Percentiles rank a stretch among this genome's conserved stretches.
Conservation (phyloP, 1,140 invertebrate genomes). For the Contarinia nasturtii region DNA sequence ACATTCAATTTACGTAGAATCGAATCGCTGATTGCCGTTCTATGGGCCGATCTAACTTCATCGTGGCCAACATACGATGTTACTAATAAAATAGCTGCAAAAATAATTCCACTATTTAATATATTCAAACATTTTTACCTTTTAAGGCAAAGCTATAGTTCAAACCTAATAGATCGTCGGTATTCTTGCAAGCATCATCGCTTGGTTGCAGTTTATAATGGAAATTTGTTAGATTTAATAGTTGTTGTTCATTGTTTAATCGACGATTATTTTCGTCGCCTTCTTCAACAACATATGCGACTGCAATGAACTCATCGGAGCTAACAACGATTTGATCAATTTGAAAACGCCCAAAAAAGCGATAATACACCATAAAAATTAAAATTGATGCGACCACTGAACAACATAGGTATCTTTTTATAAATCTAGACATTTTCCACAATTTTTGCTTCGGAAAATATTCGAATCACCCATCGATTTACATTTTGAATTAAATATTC, state of each 20-base stretch:
- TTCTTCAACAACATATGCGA: neutral
- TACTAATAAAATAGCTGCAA: conserved; percentile 37
- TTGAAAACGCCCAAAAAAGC: too few species aligned
- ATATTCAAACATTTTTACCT: too few species aligned
- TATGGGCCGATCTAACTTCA: conserved; percentile 43
- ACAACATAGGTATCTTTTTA: too few species aligned
- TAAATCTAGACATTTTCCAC: too few species aligned
- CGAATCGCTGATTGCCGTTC: conserved; percentile 36
- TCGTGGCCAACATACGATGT: conserved; percentile 58
- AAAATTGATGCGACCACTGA: too few species aligned
- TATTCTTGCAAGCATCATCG: too few species aligned
- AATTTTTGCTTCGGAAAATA: too few species aligned
- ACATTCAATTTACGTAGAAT: conserved; percentile 35
- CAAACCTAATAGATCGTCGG: neutral
- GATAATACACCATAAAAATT: too few species aligned
- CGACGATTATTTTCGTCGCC: neutral
- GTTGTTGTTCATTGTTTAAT: too few species aligned
- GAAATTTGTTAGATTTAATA: conserved; percentile 1
- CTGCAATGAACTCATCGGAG: neutral
- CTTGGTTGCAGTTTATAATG: neutral
- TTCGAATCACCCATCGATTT: too few species aligned
- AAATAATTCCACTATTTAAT: neutral
- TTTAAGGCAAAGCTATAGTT: neutral
- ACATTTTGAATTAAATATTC: too few species aligned
- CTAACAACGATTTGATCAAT: too few species aligned